These are phyloP conservation scores for Nephila pilipes DNA, from an alignment of 1,140 invertebrate species.

Conservation along the genomic window DNA sequence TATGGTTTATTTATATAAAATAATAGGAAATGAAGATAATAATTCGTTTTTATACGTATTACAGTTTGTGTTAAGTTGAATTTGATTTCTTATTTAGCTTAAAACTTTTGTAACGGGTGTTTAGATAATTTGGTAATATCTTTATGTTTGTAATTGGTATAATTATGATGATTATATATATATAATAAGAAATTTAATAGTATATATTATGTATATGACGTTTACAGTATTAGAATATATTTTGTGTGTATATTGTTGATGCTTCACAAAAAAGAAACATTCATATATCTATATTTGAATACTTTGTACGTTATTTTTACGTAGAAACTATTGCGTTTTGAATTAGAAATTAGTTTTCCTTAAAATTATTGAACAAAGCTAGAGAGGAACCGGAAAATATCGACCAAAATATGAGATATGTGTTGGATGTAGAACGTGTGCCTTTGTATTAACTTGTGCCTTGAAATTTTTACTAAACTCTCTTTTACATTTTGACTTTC, in stretches of 20 bases:
- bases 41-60: no score
- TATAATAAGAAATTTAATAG: no score
- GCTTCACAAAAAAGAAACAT: neutral
- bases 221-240: conserved; percentile 17
- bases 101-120: neutral
- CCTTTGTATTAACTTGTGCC: conserved; percentile 16
- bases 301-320: neutral
- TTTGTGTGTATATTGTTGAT: conserved; percentile 12
- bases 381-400: neutral
- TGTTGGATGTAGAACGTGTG: neutral
- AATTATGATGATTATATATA: no score
- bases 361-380: neutral
- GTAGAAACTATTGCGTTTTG: neutral
- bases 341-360: neutral
- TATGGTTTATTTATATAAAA: no score
- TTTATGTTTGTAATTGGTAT: no score
- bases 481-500: conserved; percentile 21
- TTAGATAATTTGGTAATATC: neutral
- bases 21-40: no score
- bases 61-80: no score
- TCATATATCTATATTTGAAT: neutral
- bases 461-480: conserved; percentile 29
- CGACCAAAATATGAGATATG: neutral
- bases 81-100: no score
- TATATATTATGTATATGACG: conserved; percentile 10